Evolutionary conservation across 2,113 vertebrate species (phyloP).

Genomic region (Odocoileus virginianus): DNA sequence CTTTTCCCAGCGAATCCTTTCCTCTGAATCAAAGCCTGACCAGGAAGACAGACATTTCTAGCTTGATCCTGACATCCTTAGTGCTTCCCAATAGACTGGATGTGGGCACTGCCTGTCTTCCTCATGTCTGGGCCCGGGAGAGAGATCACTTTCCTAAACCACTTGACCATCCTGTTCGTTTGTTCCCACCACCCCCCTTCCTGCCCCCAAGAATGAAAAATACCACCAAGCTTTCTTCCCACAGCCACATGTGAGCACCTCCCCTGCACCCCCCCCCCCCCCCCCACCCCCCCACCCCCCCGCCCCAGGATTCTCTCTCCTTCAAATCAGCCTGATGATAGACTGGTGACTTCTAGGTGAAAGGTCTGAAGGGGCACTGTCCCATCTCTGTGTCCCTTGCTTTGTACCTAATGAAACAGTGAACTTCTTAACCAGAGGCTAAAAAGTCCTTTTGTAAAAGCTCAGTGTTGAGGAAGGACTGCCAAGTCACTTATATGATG

Average conservation of each 20-base stretch:
- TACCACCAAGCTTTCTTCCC: not conserved
- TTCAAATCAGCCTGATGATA: constrained; percentile 11
- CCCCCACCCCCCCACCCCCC: no score
- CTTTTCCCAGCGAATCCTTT: not conserved
- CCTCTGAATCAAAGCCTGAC: not conserved
- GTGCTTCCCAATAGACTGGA: not conserved
- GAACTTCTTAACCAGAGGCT: constrained; percentile 53
- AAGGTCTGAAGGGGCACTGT: constrained; percentile 19
- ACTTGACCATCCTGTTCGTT: not conserved
- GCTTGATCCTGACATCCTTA: not conserved
- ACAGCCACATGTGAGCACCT: rapidly evolving
- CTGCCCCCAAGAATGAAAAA: not conserved
- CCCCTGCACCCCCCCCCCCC: not conserved
- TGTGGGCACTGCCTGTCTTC: not conserved
- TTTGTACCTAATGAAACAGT: constrained; percentile 61
- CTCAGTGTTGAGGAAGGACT: constrained; percentile 31
- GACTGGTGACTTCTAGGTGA: constrained; percentile 38
- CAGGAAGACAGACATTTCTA: not conserved
- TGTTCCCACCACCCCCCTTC: not conserved
- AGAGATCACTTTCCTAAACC: not conserved
- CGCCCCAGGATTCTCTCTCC: rapidly evolving
- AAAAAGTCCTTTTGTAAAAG: constrained; percentile 38
- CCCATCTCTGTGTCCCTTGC: constrained; percentile 38
- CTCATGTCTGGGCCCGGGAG: not conserved
- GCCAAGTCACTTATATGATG: constrained; percentile 37